phyloP scores from a whole-genome alignment of 1,140 invertebrate species.

The Bursaphelenchus mucronatus region DNA sequence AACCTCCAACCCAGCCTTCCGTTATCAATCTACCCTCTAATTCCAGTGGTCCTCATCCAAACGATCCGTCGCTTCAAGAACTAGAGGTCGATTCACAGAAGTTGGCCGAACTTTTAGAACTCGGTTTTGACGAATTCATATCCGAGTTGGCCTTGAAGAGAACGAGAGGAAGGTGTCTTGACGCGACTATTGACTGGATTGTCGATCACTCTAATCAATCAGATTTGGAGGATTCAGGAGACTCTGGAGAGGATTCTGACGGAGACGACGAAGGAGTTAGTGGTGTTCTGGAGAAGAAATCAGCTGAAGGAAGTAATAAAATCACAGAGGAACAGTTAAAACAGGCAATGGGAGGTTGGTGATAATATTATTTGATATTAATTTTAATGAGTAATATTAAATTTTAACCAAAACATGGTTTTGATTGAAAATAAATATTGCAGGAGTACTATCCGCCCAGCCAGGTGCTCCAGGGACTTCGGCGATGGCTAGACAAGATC shows the following conservation, averaged over 20 bases:
- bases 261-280: slow-evolving; percentile 11
- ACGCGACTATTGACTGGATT: slow-evolving; percentile 37
- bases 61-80: no score
- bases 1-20: neutral
- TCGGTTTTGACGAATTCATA: slow-evolving; percentile 34
- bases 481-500: no score
- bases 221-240: slow-evolving; percentile 30
- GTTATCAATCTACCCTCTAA: slow-evolving; percentile 11
- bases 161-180: slow-evolving; percentile 20
- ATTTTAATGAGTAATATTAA: no score
- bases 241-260: slow-evolving; percentile 13
- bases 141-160: slow-evolving; percentile 20
- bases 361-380: no score
- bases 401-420: no score
- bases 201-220: slow-evolving; percentile 35
- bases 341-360: no score
- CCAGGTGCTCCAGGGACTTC: neutral
- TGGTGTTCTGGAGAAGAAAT: neutral
- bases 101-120: slow-evolving; percentile 23
- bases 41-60: slow-evolving; percentile 16
- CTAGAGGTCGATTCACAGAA: slow-evolving; percentile 4
- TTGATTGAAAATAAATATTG: no score
- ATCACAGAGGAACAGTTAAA: no score
- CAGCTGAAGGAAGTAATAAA: no score
- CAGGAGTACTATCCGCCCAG: neutral